Evolutionary conservation across 2,113 vertebrate species (phyloP), one percentile per base, ranked within the genome.

Genomic region (Glaucidium brasilianum): DNA sequence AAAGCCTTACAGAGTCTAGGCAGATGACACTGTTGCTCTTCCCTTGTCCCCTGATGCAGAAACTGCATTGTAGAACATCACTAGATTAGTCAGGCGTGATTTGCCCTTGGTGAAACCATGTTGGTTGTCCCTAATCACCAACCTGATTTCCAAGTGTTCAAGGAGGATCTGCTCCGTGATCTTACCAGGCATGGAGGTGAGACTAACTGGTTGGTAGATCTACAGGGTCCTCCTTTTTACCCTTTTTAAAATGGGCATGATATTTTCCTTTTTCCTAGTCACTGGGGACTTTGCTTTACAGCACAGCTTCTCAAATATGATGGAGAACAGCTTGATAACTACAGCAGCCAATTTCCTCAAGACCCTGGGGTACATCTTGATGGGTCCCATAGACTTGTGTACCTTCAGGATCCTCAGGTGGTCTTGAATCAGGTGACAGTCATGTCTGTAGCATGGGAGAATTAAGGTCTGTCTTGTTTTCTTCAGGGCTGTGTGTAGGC

Each of bases 391-490:
- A 11, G 11, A 49, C 19, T 11, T 37, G 4, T 16, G 3, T 25
- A 18, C 53, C 11, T 43, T 74, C 34, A 69, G 29, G 14, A 9
- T 82, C 26, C 43, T 75, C 67, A 47, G 34, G 47, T 41, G 35
- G 29, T 27, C 56, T 63, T 0, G 0, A 63, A 68, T 47, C 29
- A 34, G 39, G 34, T n/a, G 20, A 53, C 30, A 60, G 13, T 10
- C 22, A 34, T 29, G 15, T 7, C 26, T 52, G 66, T 6, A 79
- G 5, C 5, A 79, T 12, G 9, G 22, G 11, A 74, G 16, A 71
- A 60, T 41, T 56, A 41, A 52, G 0, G 1, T 53, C 15, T 49
- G 9, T 22, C 25, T 45, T 21, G 3, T 0, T 47, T 60, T 71
- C 66, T 86, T 56, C 12, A 39, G 47, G 6, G 12, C 35, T 95